Conservation (phyloP, 1,140 invertebrate species). For the Bombus superbus region DNA sequence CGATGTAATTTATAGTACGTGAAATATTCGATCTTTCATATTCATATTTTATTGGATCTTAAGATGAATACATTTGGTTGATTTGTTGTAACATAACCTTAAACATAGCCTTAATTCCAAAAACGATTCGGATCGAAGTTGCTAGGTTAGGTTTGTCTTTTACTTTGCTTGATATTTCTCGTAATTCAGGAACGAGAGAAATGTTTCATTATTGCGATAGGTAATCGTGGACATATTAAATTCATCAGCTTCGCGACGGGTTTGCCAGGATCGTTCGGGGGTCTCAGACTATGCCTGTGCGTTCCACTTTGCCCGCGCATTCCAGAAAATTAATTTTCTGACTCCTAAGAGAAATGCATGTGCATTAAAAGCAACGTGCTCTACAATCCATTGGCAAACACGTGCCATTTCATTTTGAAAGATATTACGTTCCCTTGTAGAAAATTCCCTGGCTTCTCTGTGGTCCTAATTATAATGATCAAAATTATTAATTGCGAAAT, state of each 20-base stretch:
- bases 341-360: slow-evolving; percentile 22
- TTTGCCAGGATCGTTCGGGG: not conserved
- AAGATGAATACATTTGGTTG: too few relatives aligned
- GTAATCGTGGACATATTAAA: not conserved
- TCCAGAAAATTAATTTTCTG: slow-evolving; percentile 42
- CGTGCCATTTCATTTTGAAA: slow-evolving; percentile 4
- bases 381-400: slow-evolving; percentile 10
- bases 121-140: too few relatives aligned
- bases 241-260: not conserved
- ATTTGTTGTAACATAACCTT: too few relatives aligned
- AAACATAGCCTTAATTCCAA: too few relatives aligned
- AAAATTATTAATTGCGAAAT: not conserved
- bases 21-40: too few relatives aligned
- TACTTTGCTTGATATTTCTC: not conserved
- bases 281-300: not conserved
- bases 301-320: slow-evolving; percentile 11
- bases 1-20: too few relatives aligned
- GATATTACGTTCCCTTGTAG: slow-evolving; percentile 22
- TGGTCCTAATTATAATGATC: not conserved
- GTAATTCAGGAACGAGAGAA: not conserved
- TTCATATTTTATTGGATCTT: too few relatives aligned
- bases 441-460: not conserved
- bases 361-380: slow-evolving; percentile 26
- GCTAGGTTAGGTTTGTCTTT: not conserved
- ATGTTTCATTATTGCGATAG: not conserved